Conservation (phyloP, 2,113 vertebrate species). For the Anthoscopus minutus region DNA sequence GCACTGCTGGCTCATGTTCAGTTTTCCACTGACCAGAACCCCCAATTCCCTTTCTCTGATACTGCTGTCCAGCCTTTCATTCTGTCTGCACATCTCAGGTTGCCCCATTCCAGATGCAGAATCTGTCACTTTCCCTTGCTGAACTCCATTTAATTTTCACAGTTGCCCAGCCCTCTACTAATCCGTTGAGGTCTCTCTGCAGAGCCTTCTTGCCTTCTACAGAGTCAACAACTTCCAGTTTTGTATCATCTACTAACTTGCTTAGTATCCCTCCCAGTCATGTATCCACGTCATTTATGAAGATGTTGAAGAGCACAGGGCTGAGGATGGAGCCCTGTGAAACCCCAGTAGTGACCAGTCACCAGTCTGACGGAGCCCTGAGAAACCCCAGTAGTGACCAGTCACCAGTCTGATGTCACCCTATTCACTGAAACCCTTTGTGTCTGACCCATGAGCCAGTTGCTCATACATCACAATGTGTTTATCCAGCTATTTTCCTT, state of each 20-base stretch:
- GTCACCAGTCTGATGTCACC: neutral
- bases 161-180: neutral
- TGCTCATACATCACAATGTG: neutral
- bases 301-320: neutral
- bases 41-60: neutral
- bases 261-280: neutral
- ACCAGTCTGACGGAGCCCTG: neutral
- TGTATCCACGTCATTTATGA: neutral
- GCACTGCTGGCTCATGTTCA: neutral
- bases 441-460: neutral
- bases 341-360: neutral
- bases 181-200: neutral
- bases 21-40: fast-evolving
- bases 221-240: neutral
- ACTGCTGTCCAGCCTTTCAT: neutral
- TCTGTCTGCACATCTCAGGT: neutral
- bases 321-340: neutral
- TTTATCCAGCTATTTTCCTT: neutral
- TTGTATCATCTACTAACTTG: neutral
- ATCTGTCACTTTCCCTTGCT: fast-evolving
- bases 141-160: neutral
- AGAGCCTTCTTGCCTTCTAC: neutral
- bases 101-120: neutral
- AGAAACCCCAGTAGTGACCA: neutral
- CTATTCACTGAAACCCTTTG: neutral